Evolutionary conservation across 1,140 invertebrate species (phyloP), one percentile per base, ranked within the genome.

Genomic region (Lasioglossum baleicum): DNA sequence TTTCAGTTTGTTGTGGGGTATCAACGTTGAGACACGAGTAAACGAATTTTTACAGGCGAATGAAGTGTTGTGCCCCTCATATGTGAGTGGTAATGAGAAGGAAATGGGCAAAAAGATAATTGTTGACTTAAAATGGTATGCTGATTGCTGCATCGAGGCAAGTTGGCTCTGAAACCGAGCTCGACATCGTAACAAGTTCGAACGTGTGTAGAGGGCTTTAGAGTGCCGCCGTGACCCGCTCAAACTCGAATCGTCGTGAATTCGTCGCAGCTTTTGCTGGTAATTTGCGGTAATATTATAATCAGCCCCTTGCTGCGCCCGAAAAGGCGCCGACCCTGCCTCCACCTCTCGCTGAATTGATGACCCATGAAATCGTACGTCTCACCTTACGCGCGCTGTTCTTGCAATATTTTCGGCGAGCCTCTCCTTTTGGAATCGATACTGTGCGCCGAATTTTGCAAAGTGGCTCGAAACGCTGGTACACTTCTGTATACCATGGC

Each of bases 251-350:
- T 81, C 74, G 70, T 83, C 69, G 77, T 70, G 83, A 83, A 88
- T 89, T 84, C 88, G 88, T 90, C 82, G 88, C 85, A 87, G 81
- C 56, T 80, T 88, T 89, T 81, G 67, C 63, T 81, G 79, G 87
- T 85, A 89, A 90, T 89, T 89, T 90, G 77, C 84, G 83, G 83
- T 89, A 90, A 89, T 89, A 90, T 88, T 88, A 88, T 89, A 89
- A 90, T 86, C 84, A 88, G 77, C 73, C 79, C 83, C 74, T 89
- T 84, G 86, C 82, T 82, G 79, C n/a, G 77, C 67, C 44, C 48
- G 68, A 78, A 73, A 68, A 78, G 65, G 51, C 67, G 72, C 78
- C 73, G 83, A 79, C 72, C 70, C 44, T 10, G 13, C 44, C 58
- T n/a, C 22, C 63, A 76, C 80, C 68, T 76, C 72, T 48, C 67